Base-by-base conservation (phyloP, 2,888 invertebrate genomes). In the Folsomia candida region DNA sequence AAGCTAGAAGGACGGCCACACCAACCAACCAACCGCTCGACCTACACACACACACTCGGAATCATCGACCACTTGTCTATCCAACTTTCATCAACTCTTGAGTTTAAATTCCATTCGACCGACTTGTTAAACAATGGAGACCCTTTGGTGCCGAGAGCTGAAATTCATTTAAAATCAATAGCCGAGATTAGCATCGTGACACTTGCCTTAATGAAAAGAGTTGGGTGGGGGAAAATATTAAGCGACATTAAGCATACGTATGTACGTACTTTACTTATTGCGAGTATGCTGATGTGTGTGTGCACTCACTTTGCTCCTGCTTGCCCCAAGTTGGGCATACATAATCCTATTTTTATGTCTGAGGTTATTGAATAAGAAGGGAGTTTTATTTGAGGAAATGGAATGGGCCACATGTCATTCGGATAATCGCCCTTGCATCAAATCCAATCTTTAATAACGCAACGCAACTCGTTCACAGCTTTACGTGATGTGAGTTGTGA, bases 101-200 rank as follows among this genome's bases (percentile, higher is more conserved):
- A 37, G 6, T 37, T 37, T 37, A 37, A 37, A 37, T 37, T 37
- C 37, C 37, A 37, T 37, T 37, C 37, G 37, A 37, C 37, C 37
- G 37, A 37, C 37, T 37, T 14, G 37, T 37, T 37, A 37, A 37
- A 37, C 37, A 37, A 37, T 37, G 37, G 37, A 37, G 37, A 14
- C 37, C 37, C 37, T 37, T 37, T 37, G 37, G 37, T 37, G 37
- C 4, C 18, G 54, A 14, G 18, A n/a, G 22, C 18, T n/a, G n/a
- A 54, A 54, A 54, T 54, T 54, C 54, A n/a, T 54, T 54, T 54
- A 54, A 54, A 54, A 54, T 54, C 54, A 54, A 54, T 54, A 54
- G 37, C 37, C 14, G 37, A 37, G 37, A 37, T 37, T 37, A 37
- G 14, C 37, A 37, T 37, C 37, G 37, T 37, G 37, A 37, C 37